phyloP scores from a whole-genome alignment of 2,888 invertebrate species.

The Drosophila kanekoi region DNA sequence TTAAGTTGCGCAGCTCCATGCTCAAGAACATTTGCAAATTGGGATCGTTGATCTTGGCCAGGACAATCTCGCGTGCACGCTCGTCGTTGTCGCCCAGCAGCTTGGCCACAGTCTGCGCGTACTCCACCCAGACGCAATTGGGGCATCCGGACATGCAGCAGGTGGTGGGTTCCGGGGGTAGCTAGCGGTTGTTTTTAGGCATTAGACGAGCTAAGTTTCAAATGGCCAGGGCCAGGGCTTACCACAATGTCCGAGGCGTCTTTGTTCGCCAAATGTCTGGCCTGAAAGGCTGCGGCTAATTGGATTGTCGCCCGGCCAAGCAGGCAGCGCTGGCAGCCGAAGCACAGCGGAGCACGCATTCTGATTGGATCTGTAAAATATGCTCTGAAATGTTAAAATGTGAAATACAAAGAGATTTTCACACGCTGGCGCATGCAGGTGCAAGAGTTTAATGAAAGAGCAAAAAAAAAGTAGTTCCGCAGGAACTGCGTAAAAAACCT shows the following conservation, averaged over 20 bases:
- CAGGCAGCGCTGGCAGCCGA: constrained; percentile 58
- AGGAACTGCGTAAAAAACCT: constrained; percentile 70
- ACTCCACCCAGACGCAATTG: constrained; percentile 96
- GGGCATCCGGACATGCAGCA: constrained; percentile 97
- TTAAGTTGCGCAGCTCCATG: constrained; percentile 88
- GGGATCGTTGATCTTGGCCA: constrained; percentile 91
- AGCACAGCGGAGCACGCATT: constrained; percentile 72
- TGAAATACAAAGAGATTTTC: constrained; percentile 60
- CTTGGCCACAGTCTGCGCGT: constrained; percentile 91
- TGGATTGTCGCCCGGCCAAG: constrained; percentile 42
- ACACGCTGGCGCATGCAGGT: constrained; percentile 69
- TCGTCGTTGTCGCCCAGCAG: constrained; percentile 89
- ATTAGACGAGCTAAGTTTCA: background rate
- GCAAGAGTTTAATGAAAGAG: constrained; percentile 27
- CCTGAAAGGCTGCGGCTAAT: constrained; percentile 33
- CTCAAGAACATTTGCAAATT: constrained; percentile 93
- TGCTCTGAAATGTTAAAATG: constrained; percentile 14
- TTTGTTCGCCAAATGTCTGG: constrained; percentile 53
- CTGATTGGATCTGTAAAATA: constrained; percentile 54
- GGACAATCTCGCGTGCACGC: constrained; percentile 89
- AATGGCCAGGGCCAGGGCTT: constrained; percentile 1
- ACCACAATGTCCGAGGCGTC: constrained; percentile 66
- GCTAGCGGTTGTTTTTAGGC: constrained; percentile 55
- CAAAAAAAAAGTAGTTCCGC: constrained; percentile 76
- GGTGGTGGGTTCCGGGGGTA: constrained; percentile 88